Evolutionary conservation across 2,888 invertebrate species (phyloP).

Genomic region (Trachelus stipa): DNA sequence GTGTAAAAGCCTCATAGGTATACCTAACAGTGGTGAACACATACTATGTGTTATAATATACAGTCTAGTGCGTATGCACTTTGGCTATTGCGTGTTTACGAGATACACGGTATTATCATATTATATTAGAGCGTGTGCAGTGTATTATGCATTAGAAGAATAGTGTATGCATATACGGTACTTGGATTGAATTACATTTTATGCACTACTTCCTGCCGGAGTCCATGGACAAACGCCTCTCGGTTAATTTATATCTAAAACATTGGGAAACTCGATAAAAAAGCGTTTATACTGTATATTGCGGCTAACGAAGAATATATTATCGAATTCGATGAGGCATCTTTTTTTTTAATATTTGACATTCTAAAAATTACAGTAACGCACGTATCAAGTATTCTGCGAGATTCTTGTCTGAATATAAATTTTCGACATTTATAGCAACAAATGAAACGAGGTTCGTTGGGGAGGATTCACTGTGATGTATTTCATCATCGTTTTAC

Average conservation of each 20-base stretch:
- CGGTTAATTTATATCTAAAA: background rate
- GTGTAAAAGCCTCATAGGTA: background rate
- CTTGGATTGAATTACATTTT: constrained; percentile 24
- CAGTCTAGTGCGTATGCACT: background rate
- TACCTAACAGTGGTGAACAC: background rate
- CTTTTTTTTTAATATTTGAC: too few relatives aligned
- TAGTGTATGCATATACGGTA: constrained; percentile 8
- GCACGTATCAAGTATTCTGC: background rate
- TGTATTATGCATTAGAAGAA: constrained; percentile 3
- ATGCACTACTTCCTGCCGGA: constrained; percentile 21
- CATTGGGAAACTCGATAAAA: background rate
- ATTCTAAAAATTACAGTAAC: background rate
- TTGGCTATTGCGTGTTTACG: constrained; percentile 13
- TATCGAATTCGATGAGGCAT: background rate
- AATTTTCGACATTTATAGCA: background rate
- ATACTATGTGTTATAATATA: background rate
- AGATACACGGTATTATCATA: background rate
- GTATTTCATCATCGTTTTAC: background rate
- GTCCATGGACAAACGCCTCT: background rate
- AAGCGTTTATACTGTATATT: background rate
- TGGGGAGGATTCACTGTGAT: background rate
- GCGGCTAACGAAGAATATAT: background rate
- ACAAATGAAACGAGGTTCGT: background rate
- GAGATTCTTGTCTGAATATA: background rate
- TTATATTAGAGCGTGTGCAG: constrained; percentile 14